These are phyloP conservation scores for Sphaerophoria rueppellii DNA, from an alignment of 2,888 invertebrate species.

Conservation along the genomic window DNA sequence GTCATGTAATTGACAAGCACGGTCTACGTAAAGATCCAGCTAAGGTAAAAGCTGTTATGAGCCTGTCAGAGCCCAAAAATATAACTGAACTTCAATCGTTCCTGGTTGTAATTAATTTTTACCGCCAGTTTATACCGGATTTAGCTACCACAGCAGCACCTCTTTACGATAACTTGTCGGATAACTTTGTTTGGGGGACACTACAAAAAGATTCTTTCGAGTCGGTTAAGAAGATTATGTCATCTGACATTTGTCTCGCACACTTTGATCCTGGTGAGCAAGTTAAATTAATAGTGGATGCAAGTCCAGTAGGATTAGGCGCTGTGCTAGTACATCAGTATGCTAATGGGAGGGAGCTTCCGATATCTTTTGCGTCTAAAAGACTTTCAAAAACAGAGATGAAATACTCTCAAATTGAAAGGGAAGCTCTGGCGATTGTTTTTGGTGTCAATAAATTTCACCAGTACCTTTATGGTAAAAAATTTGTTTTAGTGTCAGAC, in stretches of 20 bases:
- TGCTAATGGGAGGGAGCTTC: neutral
- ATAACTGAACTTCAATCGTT: conserved; percentile 18
- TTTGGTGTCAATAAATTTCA: conserved; percentile 9
- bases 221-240: conserved; percentile 7
- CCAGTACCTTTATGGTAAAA: neutral
- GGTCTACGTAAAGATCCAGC: neutral
- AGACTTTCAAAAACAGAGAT: neutral
- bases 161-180: conserved; percentile 7
- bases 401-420: conserved; percentile 1
- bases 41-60: neutral
- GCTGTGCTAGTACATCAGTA: neutral
- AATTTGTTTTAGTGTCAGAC: neutral
- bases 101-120: conserved; percentile 21
- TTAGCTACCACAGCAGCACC: neutral
- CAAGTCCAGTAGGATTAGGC: conserved; percentile 5
- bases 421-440: neutral
- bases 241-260: conserved; percentile 4
- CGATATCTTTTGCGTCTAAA: neutral
- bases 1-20: neutral
- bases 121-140: conserved; percentile 10
- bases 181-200: conserved; percentile 9
- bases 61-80: neutral
- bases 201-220: neutral
- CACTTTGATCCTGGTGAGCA: neutral
- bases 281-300: conserved; percentile 10